Evolutionary conservation across 2,797 vertebrate genomes (phyloP).

Genomic region (Cygnus olor): DNA sequence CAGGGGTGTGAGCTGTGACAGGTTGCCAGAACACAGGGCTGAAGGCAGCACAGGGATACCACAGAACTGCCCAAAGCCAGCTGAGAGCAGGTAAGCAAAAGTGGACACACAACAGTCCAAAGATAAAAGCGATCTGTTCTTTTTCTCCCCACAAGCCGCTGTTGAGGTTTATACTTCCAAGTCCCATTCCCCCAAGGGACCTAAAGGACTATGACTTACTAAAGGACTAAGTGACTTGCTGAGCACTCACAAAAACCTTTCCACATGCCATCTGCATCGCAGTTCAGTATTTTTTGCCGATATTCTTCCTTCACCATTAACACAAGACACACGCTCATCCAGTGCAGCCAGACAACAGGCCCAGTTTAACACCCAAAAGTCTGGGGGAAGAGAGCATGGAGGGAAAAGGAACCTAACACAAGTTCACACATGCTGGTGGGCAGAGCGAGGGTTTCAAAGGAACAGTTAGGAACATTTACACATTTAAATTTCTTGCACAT

Average conservation of each 20-base stretch:
- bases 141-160: background rate
- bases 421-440: background rate
- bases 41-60: fast-evolving
- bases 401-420: background rate
- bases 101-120: fast-evolving
- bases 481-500: background rate
- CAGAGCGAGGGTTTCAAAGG: background rate
- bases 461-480: background rate
- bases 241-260: background rate
- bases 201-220: background rate
- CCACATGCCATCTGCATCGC: fast-evolving
- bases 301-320: background rate
- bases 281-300: background rate
- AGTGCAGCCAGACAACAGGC: background rate
- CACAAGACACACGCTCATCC: background rate
- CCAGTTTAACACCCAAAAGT: background rate
- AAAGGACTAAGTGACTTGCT: background rate
- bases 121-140: fast-evolving
- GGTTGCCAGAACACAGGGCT: background rate
- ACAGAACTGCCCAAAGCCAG: background rate
- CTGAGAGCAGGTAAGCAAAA: background rate
- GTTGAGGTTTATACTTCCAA: fast-evolving
- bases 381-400: fast-evolving
- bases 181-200: background rate
- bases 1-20: background rate